Conservation (phyloP, 2,113 vertebrate species). For the Psephotus haematonotus region DNA sequence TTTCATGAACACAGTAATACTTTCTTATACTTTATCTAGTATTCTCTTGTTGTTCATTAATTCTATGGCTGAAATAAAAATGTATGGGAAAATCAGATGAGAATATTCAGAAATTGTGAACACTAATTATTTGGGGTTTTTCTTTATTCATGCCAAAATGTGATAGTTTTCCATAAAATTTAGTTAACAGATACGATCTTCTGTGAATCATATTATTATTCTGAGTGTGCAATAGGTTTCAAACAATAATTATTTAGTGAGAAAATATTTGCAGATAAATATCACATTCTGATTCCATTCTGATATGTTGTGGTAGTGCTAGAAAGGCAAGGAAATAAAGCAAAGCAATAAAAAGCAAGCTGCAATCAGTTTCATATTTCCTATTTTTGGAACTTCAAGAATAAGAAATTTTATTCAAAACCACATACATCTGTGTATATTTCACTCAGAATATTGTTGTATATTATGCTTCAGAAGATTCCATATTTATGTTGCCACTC, state of each 20-base stretch:
- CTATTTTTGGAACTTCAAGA: neutral
- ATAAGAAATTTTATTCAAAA: neutral
- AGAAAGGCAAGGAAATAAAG: neutral
- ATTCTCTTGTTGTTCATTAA: neutral
- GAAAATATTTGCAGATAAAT: neutral
- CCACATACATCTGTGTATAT: rapidly evolving
- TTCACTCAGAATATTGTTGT: neutral
- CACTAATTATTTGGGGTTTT: neutral
- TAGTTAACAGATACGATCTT: neutral
- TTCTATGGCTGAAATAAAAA: neutral
- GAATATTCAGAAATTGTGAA: rapidly evolving
- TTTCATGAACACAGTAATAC: neutral
- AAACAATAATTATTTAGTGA: neutral
- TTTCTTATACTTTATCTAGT: neutral
- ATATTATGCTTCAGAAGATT: neutral
- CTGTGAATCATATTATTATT: neutral
- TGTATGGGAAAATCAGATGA: neutral
- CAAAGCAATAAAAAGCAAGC: rapidly evolving
- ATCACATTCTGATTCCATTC: neutral
- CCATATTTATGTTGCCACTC: neutral
- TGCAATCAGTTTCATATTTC: neutral
- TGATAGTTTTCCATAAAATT: neutral
- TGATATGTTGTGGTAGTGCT: neutral
- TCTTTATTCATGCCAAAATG: neutral
- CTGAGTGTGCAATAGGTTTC: neutral